Base-by-base conservation (phyloP, 2,113 vertebrate species). In the Ciconia maguari region DNA sequence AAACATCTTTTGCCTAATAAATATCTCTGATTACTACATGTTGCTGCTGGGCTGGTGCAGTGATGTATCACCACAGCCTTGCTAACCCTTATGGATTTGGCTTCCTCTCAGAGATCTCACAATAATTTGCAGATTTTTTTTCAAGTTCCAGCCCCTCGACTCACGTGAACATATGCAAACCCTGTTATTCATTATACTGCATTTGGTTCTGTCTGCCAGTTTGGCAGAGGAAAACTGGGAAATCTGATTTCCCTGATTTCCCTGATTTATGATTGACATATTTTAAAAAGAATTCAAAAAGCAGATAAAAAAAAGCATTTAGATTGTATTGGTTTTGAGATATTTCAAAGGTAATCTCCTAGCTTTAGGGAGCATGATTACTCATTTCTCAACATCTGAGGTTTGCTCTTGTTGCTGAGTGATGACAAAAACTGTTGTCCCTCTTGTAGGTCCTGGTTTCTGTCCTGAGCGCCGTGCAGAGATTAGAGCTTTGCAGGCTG, bases 401-500 rank as follows among this genome's bases (percentile, higher is more conserved):
- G 30, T 78, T 94, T 86, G 77, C 91, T 54, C 52, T 72, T 3
- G 65, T 93, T 79, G 61, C 57, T 68, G 83, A 61, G 87, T 71
- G 87, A 91, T 13, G 1, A n/a, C 41, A 87, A 55, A 89, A 57
- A 26, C 57, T 9, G 4, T 60, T 80, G 46, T 57, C 44, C 82
- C 24, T 75, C 78, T 72, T 71, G 52, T 64, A 70, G 80, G 93
- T 77, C 71, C 49, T 44, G 20, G 5, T 87, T 97, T 89, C 80
- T 0, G 0, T 64, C 29, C 80, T 4, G 14, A 95, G 66, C 79
- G 90, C 48, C 1, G 1, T 38, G 49, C 87, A 72, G 87, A 89
- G 93, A 96, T 95, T 83, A 93, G 70, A 88, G 78, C 36, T 87
- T 41, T 81, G 83, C 60, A 41, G 38, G 49, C 38, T 89, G 83